Evolutionary conservation across 2,888 invertebrate species (phyloP).

Genomic region (Odontothrips loti): DNA sequence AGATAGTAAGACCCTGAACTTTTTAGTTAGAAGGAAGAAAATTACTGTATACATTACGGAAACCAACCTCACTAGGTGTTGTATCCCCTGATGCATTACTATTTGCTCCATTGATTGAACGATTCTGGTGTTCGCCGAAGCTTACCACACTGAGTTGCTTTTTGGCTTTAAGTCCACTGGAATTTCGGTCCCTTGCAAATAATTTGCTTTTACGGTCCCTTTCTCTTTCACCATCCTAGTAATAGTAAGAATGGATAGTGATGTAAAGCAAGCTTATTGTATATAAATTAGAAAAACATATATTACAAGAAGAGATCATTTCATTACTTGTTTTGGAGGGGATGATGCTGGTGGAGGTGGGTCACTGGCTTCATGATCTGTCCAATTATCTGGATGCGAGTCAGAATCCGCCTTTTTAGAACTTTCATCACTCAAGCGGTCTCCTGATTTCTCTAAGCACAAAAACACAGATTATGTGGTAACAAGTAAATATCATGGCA

Average conservation of each 20-base stretch:
- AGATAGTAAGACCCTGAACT: not conserved
- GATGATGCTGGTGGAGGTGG: conserved; percentile 54
- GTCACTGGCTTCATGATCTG: conserved; percentile 65
- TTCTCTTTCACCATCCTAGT: not conserved
- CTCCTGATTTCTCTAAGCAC: conserved; percentile 19
- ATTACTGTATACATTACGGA: not conserved
- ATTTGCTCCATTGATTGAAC: not conserved
- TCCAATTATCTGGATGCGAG: conserved; percentile 55
- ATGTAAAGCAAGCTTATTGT: not conserved
- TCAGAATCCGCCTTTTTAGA: conserved; percentile 55
- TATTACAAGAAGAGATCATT: not conserved
- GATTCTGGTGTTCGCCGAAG: not conserved
- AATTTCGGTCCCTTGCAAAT: conserved; percentile 53
- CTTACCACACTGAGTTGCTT: conserved; percentile 51
- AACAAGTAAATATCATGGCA: not conserved
- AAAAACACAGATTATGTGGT: conserved; percentile 20
- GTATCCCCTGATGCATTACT: not conserved
- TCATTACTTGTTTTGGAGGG: conserved; percentile 48
- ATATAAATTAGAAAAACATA: not conserved
- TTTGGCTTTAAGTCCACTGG: conserved; percentile 55
- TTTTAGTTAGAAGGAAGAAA: not conserved
- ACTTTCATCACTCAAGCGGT: conserved; percentile 53
- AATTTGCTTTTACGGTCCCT: conserved; percentile 54
- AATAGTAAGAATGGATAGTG: not conserved
- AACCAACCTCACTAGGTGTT: conserved; percentile 13